Evolutionary conservation across 2,113 vertebrate species (phyloP), one percentile per base, ranked within the genome.

Genomic region (Solea solea): DNA sequence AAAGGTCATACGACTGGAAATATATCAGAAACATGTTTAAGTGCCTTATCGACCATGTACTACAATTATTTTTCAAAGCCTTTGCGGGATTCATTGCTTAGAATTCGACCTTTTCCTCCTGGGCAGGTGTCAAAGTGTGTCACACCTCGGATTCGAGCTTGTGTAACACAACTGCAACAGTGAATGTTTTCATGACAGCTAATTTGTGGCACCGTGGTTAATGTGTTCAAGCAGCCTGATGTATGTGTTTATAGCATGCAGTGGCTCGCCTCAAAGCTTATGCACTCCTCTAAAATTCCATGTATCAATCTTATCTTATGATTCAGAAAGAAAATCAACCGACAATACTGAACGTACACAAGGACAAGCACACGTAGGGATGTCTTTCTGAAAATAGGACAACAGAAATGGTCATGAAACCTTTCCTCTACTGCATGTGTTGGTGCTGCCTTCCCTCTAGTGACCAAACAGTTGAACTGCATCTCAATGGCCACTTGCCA

Each of bases 391-490:
- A 41, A 70, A 64, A 27, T 39, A 50, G 46, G 52, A 56, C 7
- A 34, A 48, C 10, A 16, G 14, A 7, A 16, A 5, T 45, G 42
- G 55, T 56, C 39, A 16, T 15, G 3, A 2, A 10, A 9, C 9
- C 7, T 14, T 1, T 34, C 16, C 1, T 4, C 61, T 27, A 0
- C 57, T 39, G 0, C 49, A 61, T 80, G 13, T 73, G 50, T 49
- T 58, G 74, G 63, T 25, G 52, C 42, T 39, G 41, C 1, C 54
- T 83, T 86, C 82, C 89, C 81, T 67, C 91, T 86, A 16, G 85
- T 90, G 92, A 85, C 34, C 16, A n/a, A 1, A 16, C 0, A 1
- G 0, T 3, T 3, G 2, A 28, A 63, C 63, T 74, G 8, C 80
- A 53, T 5, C 25, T 42, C 34, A 9, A 40, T 59, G 78, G 51